These are phyloP conservation scores for Strix aluco DNA, from an alignment of 2,113 vertebrate genomes.

Conservation along the genomic window DNA sequence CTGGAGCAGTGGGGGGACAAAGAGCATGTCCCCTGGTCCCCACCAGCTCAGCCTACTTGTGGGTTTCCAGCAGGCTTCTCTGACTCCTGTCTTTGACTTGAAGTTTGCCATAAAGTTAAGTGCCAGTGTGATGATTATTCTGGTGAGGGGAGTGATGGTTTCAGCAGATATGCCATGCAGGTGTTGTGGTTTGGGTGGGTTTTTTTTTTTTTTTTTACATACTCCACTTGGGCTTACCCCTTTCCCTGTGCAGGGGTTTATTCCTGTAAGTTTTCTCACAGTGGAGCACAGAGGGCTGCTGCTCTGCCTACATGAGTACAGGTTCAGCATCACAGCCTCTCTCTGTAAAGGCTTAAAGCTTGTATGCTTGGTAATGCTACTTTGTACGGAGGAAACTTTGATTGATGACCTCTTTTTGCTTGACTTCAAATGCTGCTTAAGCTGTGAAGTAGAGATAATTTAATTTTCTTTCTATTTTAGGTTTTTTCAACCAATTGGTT, in stretches of 20 bases:
- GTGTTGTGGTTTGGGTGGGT: background rate
- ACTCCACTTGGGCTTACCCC: background rate
- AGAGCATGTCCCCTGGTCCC: background rate
- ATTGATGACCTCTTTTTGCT: background rate
- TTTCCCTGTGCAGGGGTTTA: background rate
- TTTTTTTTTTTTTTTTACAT: background rate
- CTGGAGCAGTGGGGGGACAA: background rate
- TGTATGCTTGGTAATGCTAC: background rate
- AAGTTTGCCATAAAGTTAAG: background rate
- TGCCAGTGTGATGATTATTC: background rate
- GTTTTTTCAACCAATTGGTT: accelerated
- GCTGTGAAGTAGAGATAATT: background rate
- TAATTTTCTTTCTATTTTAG: background rate
- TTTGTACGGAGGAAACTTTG: background rate
- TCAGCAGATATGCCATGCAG: background rate
- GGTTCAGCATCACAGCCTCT: background rate
- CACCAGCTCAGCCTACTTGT: background rate
- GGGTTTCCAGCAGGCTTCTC: background rate
- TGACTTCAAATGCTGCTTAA: background rate
- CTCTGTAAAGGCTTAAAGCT: background rate
- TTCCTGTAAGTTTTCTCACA: background rate
- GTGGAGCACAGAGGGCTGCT: accelerated
- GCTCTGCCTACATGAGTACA: background rate
- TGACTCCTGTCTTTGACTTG: background rate
- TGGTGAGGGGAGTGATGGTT: background rate